Evolutionary conservation across 2,888 invertebrate genomes (phyloP).

Genomic region (Drosophila melanosoma): DNA sequence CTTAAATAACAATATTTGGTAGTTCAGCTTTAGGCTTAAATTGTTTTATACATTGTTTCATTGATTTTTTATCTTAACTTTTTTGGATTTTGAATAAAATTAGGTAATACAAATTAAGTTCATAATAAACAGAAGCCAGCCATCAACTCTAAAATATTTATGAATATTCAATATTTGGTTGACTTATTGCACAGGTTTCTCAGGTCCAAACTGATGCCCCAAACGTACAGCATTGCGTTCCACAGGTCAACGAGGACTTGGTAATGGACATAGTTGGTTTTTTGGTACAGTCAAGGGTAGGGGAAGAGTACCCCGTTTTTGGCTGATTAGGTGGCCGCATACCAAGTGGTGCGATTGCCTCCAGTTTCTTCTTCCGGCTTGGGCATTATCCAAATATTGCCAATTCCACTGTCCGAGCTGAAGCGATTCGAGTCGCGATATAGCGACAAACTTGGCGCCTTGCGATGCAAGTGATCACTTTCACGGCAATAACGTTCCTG

Average conservation of each 20-base stretch:
- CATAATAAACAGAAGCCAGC: conserved; percentile 14
- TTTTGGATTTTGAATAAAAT: conserved; percentile 21
- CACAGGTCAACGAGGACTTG: conserved; percentile 1
- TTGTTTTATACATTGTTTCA: conserved; percentile 1
- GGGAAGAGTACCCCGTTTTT: too few species aligned
- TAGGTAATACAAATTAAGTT: conserved; percentile 24
- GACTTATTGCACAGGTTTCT: conserved; percentile 25
- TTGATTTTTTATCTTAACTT: background rate
- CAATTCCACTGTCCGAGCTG: conserved; percentile 84
- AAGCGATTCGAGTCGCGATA: conserved; percentile 84
- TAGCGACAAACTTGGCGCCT: conserved; percentile 80
- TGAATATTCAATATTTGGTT: conserved; percentile 10
- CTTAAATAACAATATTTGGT: conserved; percentile 68
- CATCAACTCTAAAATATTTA: conserved; percentile 3
- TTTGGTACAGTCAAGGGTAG: background rate
- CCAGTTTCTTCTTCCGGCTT: conserved; percentile 73
- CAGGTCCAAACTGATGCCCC: conserved; percentile 12
- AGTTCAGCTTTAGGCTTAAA: conserved; percentile 62
- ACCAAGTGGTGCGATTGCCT: conserved; percentile 83
- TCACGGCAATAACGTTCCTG: conserved; percentile 81
- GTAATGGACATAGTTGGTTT: background rate
- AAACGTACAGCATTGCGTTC: conserved; percentile 1
- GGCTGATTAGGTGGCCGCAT: conserved; percentile 64
- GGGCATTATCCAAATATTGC: conserved; percentile 83
- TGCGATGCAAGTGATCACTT: conserved; percentile 81